Evolutionary conservation across 2,888 invertebrate species (phyloP).

Genomic region (Gortyna flavago): DNA sequence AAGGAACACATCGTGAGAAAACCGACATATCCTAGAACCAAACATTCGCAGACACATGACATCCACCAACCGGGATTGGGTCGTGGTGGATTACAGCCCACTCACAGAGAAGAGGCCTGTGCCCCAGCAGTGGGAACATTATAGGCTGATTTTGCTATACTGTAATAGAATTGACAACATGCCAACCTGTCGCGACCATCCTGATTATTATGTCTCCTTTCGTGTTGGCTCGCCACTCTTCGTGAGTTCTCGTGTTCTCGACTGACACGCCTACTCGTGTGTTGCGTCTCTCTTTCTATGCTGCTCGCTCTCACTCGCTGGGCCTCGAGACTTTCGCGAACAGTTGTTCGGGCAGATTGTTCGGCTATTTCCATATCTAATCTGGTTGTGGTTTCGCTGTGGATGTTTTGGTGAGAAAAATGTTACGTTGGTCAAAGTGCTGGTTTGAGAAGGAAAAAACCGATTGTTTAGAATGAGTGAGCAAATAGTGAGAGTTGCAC

Average conservation of each 20-base stretch:
- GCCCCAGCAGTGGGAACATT: neutral
- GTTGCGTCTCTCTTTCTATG: slow-evolving; percentile 27
- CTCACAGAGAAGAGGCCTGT: neutral
- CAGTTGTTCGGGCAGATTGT: slow-evolving; percentile 7
- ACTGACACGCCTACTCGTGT: slow-evolving; percentile 16
- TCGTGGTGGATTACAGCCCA: neutral
- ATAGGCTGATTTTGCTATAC: neutral
- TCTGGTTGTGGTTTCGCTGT: slow-evolving; percentile 51
- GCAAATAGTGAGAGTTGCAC: too few species aligned
- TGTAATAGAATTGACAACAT: slow-evolving; percentile 9
- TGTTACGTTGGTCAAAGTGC: neutral
- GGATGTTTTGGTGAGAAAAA: slow-evolving; percentile 11
- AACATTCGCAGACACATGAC: neutral
- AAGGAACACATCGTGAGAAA: neutral
- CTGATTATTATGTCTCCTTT: slow-evolving; percentile 20
- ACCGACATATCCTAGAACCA: too few species aligned
- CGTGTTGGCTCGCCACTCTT: slow-evolving; percentile 32
- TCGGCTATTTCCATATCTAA: slow-evolving; percentile 31
- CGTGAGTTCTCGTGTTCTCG: slow-evolving; percentile 36
- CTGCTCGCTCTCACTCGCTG: slow-evolving; percentile 34
- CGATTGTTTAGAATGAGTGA: neutral
- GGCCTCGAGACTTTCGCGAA: slow-evolving; percentile 31
- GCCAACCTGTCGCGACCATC: slow-evolving; percentile 38
- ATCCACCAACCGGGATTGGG: neutral
- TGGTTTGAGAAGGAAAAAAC: neutral